Evolutionary conservation across 2,797 vertebrate species (phyloP).

Genomic region (Decapterus maruadsi): DNA sequence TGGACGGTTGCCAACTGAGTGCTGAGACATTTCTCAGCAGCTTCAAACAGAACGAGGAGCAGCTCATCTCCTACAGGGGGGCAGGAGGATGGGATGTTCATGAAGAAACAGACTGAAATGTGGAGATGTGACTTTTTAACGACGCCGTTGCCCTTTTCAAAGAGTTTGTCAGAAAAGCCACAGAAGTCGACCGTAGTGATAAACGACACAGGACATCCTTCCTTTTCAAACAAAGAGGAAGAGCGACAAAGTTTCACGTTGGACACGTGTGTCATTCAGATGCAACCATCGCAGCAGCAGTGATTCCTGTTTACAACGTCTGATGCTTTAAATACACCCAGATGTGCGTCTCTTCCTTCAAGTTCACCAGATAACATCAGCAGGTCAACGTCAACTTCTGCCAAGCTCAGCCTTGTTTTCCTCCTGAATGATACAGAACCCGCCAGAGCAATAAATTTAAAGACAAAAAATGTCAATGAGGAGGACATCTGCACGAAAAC

Average conservation of each 20-base stretch:
- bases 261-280: conserved; percentile 42
- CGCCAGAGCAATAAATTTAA: conserved; percentile 5
- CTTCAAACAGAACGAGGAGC: conserved; percentile 45
- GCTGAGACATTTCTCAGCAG: conserved; percentile 54
- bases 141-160: background rate
- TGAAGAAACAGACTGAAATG: background rate
- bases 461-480: background rate
- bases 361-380: conserved; percentile 47
- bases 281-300: conserved; percentile 47
- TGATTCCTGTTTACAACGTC: conserved; percentile 79
- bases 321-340: conserved; percentile 60
- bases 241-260: conserved; percentile 50
- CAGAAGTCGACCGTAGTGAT: conserved; percentile 28
- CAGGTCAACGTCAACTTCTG: conserved; percentile 45
- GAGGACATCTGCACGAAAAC: conserved; percentile 11
- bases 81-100: background rate
- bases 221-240: conserved; percentile 53
- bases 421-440: background rate
- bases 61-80: conserved; percentile 10
- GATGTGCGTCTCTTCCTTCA: conserved; percentile 56
- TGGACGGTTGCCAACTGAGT: conserved; percentile 46
- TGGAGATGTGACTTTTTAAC: background rate
- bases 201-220: conserved; percentile 75
- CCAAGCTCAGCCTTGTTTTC: conserved; percentile 19
- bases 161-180: conserved; percentile 15